phyloP scores from a whole-genome alignment of 2,888 invertebrate species.

The Thumatha senex region DNA sequence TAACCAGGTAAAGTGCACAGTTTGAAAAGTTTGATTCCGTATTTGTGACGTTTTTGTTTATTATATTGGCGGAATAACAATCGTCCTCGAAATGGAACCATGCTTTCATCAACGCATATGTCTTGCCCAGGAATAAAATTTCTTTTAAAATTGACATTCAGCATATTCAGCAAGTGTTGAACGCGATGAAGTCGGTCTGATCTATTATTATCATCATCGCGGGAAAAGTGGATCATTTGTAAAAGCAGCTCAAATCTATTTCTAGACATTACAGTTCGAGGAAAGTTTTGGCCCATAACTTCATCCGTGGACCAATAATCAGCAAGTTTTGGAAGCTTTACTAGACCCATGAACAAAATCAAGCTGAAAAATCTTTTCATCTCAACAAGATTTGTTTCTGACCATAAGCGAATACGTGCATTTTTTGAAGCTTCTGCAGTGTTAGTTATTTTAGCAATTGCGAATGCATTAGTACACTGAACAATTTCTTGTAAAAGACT shows the following conservation, averaged over 20 bases:
- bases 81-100: constrained; percentile 16
- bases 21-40: constrained; percentile 15
- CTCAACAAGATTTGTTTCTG: constrained; percentile 29
- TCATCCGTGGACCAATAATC: constrained; percentile 42
- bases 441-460: constrained; percentile 10
- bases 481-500: background rate
- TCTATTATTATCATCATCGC: background rate
- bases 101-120: constrained; percentile 13
- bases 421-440: background rate
- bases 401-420: constrained; percentile 25
- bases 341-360: constrained; percentile 42
- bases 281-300: constrained; percentile 31
- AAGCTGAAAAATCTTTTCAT: constrained; percentile 40
- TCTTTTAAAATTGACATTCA: constrained; percentile 4
- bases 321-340: constrained; percentile 34
- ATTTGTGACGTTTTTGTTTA: background rate
- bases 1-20: constrained; percentile 30
- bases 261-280: constrained; percentile 34
- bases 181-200: constrained; percentile 3
- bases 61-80: constrained; percentile 11
- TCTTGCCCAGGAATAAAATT: constrained; percentile 6
- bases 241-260: constrained; percentile 33
- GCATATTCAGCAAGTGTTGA: background rate
- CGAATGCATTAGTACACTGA: constrained; percentile 18
- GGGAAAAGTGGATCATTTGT: constrained; percentile 6